phyloP scores from a whole-genome alignment of 2,888 invertebrate genomes.

The Thysanoteuthis rhombus region DNA sequence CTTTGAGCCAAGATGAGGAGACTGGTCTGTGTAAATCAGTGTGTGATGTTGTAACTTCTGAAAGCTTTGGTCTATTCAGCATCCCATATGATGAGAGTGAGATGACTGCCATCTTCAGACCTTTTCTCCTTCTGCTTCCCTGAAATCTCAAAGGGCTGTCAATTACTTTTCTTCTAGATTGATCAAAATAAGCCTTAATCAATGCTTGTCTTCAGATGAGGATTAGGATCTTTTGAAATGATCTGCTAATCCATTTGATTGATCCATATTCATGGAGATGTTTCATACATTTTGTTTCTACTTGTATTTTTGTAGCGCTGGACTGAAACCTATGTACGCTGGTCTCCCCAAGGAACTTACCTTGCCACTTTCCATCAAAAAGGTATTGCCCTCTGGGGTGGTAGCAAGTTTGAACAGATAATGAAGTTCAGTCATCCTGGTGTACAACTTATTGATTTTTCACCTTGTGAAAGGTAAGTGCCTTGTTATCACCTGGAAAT shows the following conservation, averaged over 20 bases:
- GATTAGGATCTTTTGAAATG: not conserved
- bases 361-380: constrained; percentile 94
- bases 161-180: too few species aligned
- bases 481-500: not conserved
- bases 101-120: too few species aligned
- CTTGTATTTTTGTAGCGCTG: constrained; percentile 76
- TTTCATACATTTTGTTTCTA: not conserved
- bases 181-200: too few species aligned
- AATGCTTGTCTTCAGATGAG: too few species aligned
- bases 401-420: constrained; percentile 89
- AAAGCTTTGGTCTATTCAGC: too few species aligned
- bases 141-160: too few species aligned
- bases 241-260: not conserved
- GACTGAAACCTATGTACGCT: constrained; percentile 95
- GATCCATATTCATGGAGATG: not conserved
- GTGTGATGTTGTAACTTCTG: too few species aligned
- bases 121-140: too few species aligned
- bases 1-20: too few species aligned
- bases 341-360: constrained; percentile 98
- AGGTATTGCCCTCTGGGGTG: constrained; percentile 97
- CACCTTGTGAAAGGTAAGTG: constrained; percentile 88
- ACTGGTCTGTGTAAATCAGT: too few species aligned
- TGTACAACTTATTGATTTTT: constrained; percentile 96
- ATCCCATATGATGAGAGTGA: too few species aligned
- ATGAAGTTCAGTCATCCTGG: constrained; percentile 86